phyloP scores from a whole-genome alignment of 2,888 invertebrate species.

The Cryptosula pallasiana region DNA sequence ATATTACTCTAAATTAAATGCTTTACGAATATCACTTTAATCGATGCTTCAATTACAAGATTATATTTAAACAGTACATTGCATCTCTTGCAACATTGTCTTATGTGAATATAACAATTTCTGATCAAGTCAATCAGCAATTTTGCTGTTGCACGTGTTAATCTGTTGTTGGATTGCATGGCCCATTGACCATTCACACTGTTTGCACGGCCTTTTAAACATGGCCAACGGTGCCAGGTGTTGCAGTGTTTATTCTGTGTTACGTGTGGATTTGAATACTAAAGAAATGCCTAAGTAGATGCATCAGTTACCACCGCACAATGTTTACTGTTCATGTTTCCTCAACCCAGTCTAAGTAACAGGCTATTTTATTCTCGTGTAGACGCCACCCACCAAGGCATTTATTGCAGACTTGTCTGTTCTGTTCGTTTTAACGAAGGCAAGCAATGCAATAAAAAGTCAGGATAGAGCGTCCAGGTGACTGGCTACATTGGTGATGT shows the following conservation, averaged over 20 bases:
- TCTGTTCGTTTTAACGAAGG: not conserved
- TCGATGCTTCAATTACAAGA: too few species aligned
- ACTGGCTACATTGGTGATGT: not conserved
- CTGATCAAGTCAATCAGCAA: too few species aligned
- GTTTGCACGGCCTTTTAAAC: constrained; percentile 22
- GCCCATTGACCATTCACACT: constrained; percentile 18
- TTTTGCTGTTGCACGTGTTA: constrained; percentile 22
- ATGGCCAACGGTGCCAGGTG: constrained; percentile 11
- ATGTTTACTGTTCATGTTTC: not conserved
- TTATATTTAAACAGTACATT: too few species aligned
- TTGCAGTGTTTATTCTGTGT: not conserved
- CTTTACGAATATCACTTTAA: too few species aligned
- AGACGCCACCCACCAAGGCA: not conserved
- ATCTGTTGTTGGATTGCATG: not conserved
- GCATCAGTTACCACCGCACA: not conserved
- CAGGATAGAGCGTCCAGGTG: too few species aligned
- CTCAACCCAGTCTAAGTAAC: too few species aligned
- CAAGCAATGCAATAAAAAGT: not conserved
- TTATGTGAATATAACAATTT: too few species aligned
- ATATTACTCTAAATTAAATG: too few species aligned
- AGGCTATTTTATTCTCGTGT: not conserved
- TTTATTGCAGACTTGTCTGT: not conserved
- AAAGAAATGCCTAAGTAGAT: not conserved
- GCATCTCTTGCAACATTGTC: too few species aligned
- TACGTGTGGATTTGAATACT: not conserved